Evolutionary conservation across 2,113 vertebrate genomes (phyloP).

Genomic region (Psephotus haematonotus): DNA sequence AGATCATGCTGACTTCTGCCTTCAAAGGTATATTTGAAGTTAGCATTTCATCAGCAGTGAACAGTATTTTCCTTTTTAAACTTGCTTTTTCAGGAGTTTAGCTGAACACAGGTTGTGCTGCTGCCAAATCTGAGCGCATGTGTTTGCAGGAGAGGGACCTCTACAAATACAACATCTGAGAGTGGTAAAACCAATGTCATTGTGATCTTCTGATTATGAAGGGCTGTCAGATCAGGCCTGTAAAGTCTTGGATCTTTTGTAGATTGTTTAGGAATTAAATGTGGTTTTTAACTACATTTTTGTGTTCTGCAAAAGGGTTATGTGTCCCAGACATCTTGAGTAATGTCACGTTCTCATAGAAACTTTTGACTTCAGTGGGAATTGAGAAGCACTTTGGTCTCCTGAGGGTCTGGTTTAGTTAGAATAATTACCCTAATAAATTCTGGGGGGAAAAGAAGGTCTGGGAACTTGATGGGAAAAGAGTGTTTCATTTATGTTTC

Average conservation of each 20-base stretch:
- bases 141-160: background rate
- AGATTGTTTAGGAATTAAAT: background rate
- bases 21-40: background rate
- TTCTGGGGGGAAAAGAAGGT: rapidly evolving
- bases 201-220: background rate
- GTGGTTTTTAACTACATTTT: background rate
- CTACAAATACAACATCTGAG: background rate
- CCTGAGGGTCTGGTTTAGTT: background rate
- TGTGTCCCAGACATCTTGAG: background rate
- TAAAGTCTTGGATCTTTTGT: background rate
- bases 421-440: background rate
- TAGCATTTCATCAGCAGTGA: background rate
- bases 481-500: background rate
- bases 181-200: background rate
- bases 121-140: background rate
- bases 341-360: background rate
- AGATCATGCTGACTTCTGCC: background rate
- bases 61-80: background rate
- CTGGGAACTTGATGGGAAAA: background rate
- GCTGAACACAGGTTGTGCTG: background rate
- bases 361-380: background rate
- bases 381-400: background rate
- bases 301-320: background rate
- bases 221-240: background rate
- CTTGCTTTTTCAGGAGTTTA: background rate